Conservation (phyloP, 1,140 invertebrate genomes). For the Drosophila athabasca region DNA sequence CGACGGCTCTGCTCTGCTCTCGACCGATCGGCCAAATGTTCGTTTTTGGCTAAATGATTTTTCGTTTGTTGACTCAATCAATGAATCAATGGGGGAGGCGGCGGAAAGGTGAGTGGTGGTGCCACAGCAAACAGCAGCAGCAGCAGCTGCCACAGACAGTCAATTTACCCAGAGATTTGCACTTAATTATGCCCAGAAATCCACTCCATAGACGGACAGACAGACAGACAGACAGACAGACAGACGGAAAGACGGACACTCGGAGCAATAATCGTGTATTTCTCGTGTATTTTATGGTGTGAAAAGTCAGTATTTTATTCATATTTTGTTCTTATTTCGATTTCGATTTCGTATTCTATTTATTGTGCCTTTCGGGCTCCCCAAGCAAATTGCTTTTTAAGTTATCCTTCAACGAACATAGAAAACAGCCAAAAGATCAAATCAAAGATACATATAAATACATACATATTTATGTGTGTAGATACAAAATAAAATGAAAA, state of each 20-base stretch:
- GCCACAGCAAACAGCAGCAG: no score
- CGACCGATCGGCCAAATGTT: conserved; percentile 12
- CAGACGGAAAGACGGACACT: no score
- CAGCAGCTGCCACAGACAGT: conserved; percentile 21
- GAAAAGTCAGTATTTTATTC: conserved; percentile 32
- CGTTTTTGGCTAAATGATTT: conserved; percentile 15
- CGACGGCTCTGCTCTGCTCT: neutral
- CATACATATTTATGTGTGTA: no score
- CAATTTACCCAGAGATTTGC: conserved; percentile 29
- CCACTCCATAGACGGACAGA: neutral
- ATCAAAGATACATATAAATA: no score
- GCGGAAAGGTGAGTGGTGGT: neutral
- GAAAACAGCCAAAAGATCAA: no score
- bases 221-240: no score
- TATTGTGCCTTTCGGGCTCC: no score
- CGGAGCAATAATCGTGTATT: no score
- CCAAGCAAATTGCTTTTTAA: no score
- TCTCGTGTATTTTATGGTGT: conserved; percentile 8
- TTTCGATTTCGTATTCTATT: conserved; percentile 12
- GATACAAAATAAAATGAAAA: no score
- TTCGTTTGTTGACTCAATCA: conserved; percentile 19
- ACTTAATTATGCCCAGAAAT: conserved; percentile 21
- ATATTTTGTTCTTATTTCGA: conserved; percentile 14
- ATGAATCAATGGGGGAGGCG: no score
- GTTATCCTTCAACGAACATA: no score